Conservation (phyloP, 1,140 invertebrate species). For the Heliconius hewitsoni region DNA sequence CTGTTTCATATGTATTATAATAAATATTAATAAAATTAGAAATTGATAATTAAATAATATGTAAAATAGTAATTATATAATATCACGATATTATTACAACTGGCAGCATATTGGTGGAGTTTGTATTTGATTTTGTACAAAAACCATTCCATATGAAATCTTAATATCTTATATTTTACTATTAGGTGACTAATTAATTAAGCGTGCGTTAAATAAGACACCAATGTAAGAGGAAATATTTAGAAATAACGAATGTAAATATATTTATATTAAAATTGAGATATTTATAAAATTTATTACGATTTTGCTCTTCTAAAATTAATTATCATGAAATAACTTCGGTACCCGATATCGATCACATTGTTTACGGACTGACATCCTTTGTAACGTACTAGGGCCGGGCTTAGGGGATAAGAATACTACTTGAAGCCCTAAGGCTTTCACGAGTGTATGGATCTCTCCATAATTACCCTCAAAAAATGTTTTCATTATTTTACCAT, state of each 20-base stretch:
- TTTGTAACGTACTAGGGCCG: not conserved
- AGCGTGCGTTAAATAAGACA: slow-evolving; percentile 78
- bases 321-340: slow-evolving; percentile 72
- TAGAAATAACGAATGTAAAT: slow-evolving; percentile 77
- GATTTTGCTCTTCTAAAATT: slow-evolving; percentile 77
- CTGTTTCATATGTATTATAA: slow-evolving; percentile 14
- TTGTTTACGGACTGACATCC: slow-evolving; percentile 67
- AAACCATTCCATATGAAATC: slow-evolving; percentile 78
- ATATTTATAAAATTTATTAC: slow-evolving; percentile 81
- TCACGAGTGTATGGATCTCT: slow-evolving; percentile 18
- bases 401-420: not conserved
- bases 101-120: slow-evolving; percentile 46
- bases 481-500: not conserved
- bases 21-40: slow-evolving; percentile 14
- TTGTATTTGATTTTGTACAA: slow-evolving; percentile 79
- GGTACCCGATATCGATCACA: slow-evolving; percentile 52
- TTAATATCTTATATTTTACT: slow-evolving; percentile 75
- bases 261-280: slow-evolving; percentile 79
- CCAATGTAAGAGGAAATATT: slow-evolving; percentile 74
- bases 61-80: not conserved
- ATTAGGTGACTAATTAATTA: slow-evolving; percentile 70
- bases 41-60: slow-evolving; percentile 8
- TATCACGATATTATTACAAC: not conserved
- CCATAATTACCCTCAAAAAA: not conserved
- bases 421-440: not conserved